Percentiles rank a stretch among this genome's conserved stretches.
phyloP scores from a whole-genome alignment of 2,797 vertebrate genomes.

The Gadopsis marmoratus region DNA sequence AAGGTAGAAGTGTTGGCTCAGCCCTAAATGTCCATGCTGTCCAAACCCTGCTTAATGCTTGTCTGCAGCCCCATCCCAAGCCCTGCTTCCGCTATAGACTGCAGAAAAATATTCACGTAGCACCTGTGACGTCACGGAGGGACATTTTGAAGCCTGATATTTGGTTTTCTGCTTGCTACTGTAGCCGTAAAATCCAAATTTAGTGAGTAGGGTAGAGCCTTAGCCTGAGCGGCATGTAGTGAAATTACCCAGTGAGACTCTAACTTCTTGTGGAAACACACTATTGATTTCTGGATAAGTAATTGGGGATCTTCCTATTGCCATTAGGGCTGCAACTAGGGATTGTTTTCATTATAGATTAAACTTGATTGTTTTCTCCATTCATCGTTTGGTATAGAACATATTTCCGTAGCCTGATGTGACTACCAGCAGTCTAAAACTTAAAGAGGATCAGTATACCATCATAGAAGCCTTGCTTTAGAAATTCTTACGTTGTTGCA shows the following conservation, averaged over 20 bases:
- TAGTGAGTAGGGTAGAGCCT: neutral
- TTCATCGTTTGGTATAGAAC: neutral
- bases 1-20: slow-evolving; percentile 40
- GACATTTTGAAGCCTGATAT: slow-evolving; percentile 8
- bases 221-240: neutral
- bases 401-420: neutral
- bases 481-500: too few relatives aligned
- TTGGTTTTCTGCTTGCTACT: neutral
- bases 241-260: slow-evolving; percentile 8
- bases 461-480: neutral
- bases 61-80: slow-evolving; percentile 27
- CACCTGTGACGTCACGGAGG: slow-evolving; percentile 3
- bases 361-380: neutral
- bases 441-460: neutral
- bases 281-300: slow-evolving; percentile 22
- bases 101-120: slow-evolving; percentile 25
- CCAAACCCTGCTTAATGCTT: slow-evolving; percentile 50
- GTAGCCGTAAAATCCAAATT: neutral
- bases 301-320: neutral
- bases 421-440: neutral
- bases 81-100: slow-evolving; percentile 11
- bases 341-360: slow-evolving; percentile 5
- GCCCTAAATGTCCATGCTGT: slow-evolving; percentile 33
- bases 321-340: neutral
- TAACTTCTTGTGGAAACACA: slow-evolving; percentile 5